Evolutionary conservation across 2,113 vertebrate species (phyloP).

Genomic region (Oncorhynchus masou): DNA sequence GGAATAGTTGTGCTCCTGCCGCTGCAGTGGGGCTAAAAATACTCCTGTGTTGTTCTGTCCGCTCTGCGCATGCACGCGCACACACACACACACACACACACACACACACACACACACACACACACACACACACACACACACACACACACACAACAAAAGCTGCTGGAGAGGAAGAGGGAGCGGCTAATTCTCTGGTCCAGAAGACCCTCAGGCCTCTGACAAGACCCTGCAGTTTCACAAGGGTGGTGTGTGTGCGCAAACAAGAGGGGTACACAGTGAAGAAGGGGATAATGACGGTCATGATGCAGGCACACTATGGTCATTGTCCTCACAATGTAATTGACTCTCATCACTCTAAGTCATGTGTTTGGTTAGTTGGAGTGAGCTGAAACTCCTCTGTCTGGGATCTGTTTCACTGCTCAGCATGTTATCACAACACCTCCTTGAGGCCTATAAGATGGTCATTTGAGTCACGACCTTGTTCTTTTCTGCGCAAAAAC

Average conservation of each 20-base stretch:
- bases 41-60: neutral
- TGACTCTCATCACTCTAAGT: neutral
- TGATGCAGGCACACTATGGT: neutral
- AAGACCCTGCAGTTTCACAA: neutral
- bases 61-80: neutral
- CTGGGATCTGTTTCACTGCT: too few relatives aligned
- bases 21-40: slow-evolving; percentile 46
- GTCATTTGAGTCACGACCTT: too few relatives aligned
- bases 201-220: neutral
- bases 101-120: neutral
- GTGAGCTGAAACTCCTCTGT: too few relatives aligned
- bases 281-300: neutral
- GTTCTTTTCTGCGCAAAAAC: too few relatives aligned
- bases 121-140: neutral
- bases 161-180: neutral
- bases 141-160: neutral
- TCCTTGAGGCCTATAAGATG: too few relatives aligned
- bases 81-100: neutral
- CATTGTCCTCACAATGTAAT: neutral
- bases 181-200: neutral
- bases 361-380: too few relatives aligned
- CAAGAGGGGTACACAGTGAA: neutral
- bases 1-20: slow-evolving; percentile 45
- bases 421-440: too few relatives aligned
- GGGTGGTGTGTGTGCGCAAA: neutral